Evolutionary conservation across 2,888 invertebrate genomes (phyloP), one percentile per base, ranked within the genome.

Genomic region (Lasius fuliginosus): DNA sequence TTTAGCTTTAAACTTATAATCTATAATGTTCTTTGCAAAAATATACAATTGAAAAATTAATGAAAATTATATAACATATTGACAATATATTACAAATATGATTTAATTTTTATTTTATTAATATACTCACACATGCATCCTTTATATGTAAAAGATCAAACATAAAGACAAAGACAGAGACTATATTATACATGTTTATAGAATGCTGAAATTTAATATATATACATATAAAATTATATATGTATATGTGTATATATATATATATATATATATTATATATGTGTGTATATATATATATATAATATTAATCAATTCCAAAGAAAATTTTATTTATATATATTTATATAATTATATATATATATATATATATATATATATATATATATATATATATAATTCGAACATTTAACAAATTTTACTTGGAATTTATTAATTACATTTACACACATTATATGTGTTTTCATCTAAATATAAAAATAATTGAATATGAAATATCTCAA

Each of bases 21-120:
- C 0, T 56, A n/a, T 67, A 67, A 67, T 67, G 8, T 67, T 77
- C 18, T 68, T 77, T 77, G n/a, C 53, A 77, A 68, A 30, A 67
- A 15, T 65, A 33, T 30, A 58, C 27, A 58, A 58, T 68, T 15
- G 56, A n/a, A 58, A 77, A 42, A 33, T 67, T 56, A 65, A 36
- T 12, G 53, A 76, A 75, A 60, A 42, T 60, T 42, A 23, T 42
- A 23, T 64, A 36, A 49, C 33, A 12, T 58, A n/a, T 42, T 9
- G 18, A 68, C 2, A 36, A 27, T 30, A 36, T 40, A 58, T 56
- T 67, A 11, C 60, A 23, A 62, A 74, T 46, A 49, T 60, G 6
- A 60, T 36, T n/a, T 33, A 33, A 65, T 23, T 23, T 65, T 23
- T 40, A 23, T 23, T 6, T 65, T 33, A 18, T 9, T 18, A 18